phyloP scores from a whole-genome alignment of 2,888 invertebrate species.

The Hedychridium roseum region DNA sequence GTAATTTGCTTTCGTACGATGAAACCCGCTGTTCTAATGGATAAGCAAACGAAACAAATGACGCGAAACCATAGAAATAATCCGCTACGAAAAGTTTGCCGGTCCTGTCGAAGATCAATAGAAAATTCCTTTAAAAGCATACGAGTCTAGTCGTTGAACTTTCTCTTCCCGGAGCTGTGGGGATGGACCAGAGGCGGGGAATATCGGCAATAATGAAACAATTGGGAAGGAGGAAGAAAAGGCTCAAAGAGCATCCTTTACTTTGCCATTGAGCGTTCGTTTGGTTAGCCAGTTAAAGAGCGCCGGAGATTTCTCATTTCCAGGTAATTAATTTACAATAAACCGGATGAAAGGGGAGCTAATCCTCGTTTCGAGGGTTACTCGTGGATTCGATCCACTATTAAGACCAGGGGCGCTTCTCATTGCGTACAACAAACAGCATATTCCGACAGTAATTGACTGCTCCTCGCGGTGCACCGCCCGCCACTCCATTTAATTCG shows the following conservation, averaged over 20 bases:
- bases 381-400: slow-evolving; percentile 45
- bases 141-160: too few relatives aligned
- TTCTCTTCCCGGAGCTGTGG: too few relatives aligned
- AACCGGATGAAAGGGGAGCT: slow-evolving; percentile 54
- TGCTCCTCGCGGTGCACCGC: not conserved
- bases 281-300: slow-evolving; percentile 43
- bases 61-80: too few relatives aligned
- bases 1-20: not conserved
- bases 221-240: too few relatives aligned
- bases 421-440: slow-evolving; percentile 24
- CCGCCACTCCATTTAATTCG: not conserved
- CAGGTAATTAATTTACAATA: slow-evolving; percentile 65
- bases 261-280: slow-evolving; percentile 45
- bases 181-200: too few relatives aligned
- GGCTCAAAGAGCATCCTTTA: slow-evolving; percentile 58
- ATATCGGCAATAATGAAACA: too few relatives aligned
- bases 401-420: slow-evolving; percentile 18
- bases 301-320: slow-evolving; percentile 64
- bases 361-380: slow-evolving; percentile 55
- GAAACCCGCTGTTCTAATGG: not conserved
- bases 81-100: too few relatives aligned
- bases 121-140: too few relatives aligned
- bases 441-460: slow-evolving; percentile 5
- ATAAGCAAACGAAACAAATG: not conserved
- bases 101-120: too few relatives aligned